Base-by-base conservation (phyloP, 1,140 invertebrate genomes). In the Choristoneura fumiferana region DNA sequence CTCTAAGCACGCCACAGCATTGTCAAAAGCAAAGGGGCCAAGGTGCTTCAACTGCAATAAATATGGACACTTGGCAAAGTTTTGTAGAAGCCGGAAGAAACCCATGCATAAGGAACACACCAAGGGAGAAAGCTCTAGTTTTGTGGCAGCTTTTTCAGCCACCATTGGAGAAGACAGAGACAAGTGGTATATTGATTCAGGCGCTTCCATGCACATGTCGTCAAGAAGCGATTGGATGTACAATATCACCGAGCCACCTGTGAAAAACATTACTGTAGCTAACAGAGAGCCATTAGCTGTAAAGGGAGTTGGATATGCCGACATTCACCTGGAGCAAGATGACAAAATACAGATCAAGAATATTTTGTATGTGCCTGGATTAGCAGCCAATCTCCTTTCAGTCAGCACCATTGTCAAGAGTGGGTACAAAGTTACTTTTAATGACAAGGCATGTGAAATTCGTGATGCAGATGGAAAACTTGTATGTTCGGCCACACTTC, bases 11-110 rank as follows among this genome's bases (percentile, higher is more conserved):
- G n/a, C n/a, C n/a, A n/a, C n/a, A n/a, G n/a, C n/a, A n/a, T n/a
- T 4, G 8, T 5, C 29, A 54, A 54, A 14, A n/a, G 10, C 13
- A 69, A 67, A 29, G 68, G 63, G 14, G 59, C 68, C 53, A 74
- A 72, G 33, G 65, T 62, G 36, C 34, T 62, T 58, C n/a, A n/a
- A n/a, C n/a, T n/a, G n/a, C n/a, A n/a, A n/a, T n/a, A n/a, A n/a
- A n/a, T n/a, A n/a, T n/a, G 74, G 72, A 0, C 69, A 75, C 61
- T 59, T 63, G 53, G 60, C 60, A 8, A 78, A 74, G 36, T 53
- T 37, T 49, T 73, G 68, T 37, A 64, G 57, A 17, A 35, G 45
- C n/a, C 15, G 34, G 13, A 69, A 60, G 58, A 65, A 68, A 39
- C 43, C 54, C 22, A 10, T 36, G 18, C 59, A 56, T 15, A 63